These are phyloP conservation scores for Cololabis saira DNA, from an alignment of 2,113 vertebrate species.

Conservation along the genomic window DNA sequence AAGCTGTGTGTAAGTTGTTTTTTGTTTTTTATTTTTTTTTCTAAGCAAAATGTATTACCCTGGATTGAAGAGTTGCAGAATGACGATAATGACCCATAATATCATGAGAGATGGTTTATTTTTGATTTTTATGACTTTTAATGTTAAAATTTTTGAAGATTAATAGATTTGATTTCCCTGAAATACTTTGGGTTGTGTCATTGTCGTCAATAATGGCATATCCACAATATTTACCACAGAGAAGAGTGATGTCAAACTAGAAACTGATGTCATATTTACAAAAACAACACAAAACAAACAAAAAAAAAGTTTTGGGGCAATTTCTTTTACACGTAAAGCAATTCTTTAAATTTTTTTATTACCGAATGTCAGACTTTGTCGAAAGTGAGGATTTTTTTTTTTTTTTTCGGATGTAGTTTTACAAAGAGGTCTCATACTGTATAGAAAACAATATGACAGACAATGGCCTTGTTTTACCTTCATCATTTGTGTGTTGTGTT, in stretches of 20 bases:
- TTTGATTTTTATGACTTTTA: too few relatives aligned
- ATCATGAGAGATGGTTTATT: too few relatives aligned
- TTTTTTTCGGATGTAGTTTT: slow-evolving; percentile 44
- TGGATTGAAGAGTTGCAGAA: too few relatives aligned
- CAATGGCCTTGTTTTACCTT: slow-evolving; percentile 40
- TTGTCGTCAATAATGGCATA: slow-evolving; percentile 31
- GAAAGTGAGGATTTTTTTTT: slow-evolving; percentile 20
- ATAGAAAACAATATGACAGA: slow-evolving; percentile 29
- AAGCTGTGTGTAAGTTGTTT: too few relatives aligned
- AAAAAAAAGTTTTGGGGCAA: background rate
- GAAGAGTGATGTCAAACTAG: slow-evolving; percentile 62
- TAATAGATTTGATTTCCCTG: background rate
- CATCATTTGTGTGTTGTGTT: slow-evolving; percentile 53
- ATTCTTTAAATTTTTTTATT: slow-evolving; percentile 46
- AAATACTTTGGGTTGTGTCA: slow-evolving; percentile 25
- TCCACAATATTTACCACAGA: slow-evolving; percentile 20
- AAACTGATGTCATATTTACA: slow-evolving; percentile 52
- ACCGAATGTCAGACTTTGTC: slow-evolving; percentile 53
- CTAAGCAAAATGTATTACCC: too few relatives aligned
- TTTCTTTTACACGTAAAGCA: slow-evolving; percentile 12
- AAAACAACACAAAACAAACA: background rate
- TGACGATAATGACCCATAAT: too few relatives aligned
- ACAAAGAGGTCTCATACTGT: slow-evolving; percentile 56
- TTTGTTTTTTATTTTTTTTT: too few relatives aligned
- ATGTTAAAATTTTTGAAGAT: background rate